These are phyloP conservation scores for Phoxinus dragarum DNA, from an alignment of 2,797 vertebrate genomes.

Conservation along the genomic window DNA sequence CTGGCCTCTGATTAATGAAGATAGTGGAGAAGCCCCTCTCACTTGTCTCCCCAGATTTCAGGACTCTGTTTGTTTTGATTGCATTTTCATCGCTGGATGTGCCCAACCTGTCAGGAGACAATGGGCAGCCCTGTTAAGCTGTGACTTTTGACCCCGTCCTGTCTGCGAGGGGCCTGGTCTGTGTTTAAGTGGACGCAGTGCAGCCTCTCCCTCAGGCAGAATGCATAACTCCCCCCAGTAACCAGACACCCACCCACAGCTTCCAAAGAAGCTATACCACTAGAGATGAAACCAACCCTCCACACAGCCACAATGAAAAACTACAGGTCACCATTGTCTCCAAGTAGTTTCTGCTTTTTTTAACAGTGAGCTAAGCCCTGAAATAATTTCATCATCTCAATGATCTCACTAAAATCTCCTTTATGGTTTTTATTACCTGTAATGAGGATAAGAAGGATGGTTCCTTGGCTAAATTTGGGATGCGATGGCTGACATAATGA, in stretches of 20 bases:
- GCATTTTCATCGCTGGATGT: conserved; percentile 82
- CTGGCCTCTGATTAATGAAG: conserved; percentile 78
- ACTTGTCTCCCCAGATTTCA: conserved; percentile 68
- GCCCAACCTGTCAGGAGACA: conserved; percentile 81
- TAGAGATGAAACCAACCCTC: conserved; percentile 55
- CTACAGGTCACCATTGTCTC: conserved; percentile 48
- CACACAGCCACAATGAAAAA: conserved; percentile 51
- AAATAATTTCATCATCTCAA: conserved; percentile 1
- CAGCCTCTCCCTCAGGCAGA: conserved; percentile 79
- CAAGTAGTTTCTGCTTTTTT: conserved; percentile 38
- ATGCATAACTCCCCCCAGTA: conserved; percentile 74
- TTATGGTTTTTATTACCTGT: conserved; percentile 26
- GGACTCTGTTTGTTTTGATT: conserved; percentile 84
- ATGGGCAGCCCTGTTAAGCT: conserved; percentile 78
- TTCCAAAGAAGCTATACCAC: conserved; percentile 51
- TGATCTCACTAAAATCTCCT: conserved; percentile 1
- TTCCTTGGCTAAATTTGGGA: conserved; percentile 28
- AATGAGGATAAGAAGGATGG: conserved; percentile 13
- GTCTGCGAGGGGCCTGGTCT: conserved; percentile 75
- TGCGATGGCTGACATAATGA: conserved; percentile 22
- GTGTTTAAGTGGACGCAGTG: conserved; percentile 80
- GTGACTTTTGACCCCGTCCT: conserved; percentile 77
- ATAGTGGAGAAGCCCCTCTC: conserved; percentile 74
- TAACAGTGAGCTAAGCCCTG: conserved; percentile 29
- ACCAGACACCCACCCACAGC: conserved; percentile 73